phyloP scores from a whole-genome alignment of 2,113 vertebrate genomes.

The Onychostoma macrolepis region DNA sequence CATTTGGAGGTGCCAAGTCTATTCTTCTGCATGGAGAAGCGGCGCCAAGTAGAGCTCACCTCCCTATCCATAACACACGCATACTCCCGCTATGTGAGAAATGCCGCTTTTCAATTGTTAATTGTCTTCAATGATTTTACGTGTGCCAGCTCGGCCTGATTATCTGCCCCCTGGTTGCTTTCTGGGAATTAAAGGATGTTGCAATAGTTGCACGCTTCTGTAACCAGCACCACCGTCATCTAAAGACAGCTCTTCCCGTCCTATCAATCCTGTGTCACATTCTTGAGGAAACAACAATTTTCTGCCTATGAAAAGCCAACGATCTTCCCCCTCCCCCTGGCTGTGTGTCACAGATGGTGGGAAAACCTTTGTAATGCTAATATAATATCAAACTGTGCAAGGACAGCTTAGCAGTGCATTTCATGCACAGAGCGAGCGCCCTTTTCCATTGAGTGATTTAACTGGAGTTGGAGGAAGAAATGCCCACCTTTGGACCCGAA shows the following conservation, averaged over 20 bases:
- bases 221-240: neutral
- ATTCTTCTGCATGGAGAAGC: slow-evolving; percentile 68
- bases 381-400: slow-evolving; percentile 81
- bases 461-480: slow-evolving; percentile 71
- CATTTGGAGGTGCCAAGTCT: slow-evolving; percentile 75
- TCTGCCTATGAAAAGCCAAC: slow-evolving; percentile 65
- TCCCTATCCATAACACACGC: slow-evolving; percentile 58
- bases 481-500: slow-evolving; percentile 72
- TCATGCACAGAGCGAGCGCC: slow-evolving; percentile 66
- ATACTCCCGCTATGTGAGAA: slow-evolving; percentile 29
- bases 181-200: slow-evolving; percentile 16
- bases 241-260: slow-evolving; percentile 51
- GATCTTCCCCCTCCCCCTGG: slow-evolving; percentile 57
- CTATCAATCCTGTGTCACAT: slow-evolving; percentile 62
- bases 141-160: slow-evolving; percentile 3
- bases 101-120: neutral
- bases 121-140: neutral
- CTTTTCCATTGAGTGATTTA: slow-evolving; percentile 75
- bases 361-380: slow-evolving; percentile 83
- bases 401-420: slow-evolving; percentile 67
- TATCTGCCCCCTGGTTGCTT: neutral
- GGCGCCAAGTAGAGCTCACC: slow-evolving; percentile 68
- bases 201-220: neutral
- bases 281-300: slow-evolving; percentile 75
- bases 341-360: slow-evolving; percentile 77